Base-by-base conservation (phyloP, 30 jellyfish, hydroid and myxozoan species). In the Hydractinia echinata region DNA sequence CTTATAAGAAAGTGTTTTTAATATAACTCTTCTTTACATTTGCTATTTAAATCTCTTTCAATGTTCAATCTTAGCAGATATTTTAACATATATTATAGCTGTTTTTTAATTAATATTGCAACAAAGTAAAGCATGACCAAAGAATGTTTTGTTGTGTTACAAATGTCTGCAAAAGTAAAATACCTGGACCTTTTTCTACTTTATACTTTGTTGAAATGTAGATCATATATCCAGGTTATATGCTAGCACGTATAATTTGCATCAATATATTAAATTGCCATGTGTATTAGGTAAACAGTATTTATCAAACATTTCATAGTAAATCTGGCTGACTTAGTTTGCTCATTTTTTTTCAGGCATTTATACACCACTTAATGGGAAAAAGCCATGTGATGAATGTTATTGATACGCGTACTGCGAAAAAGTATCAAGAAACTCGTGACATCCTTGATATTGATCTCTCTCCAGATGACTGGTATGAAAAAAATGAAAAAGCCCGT, bases 401-500 rank as follows among this genome's bases (percentile, higher is more conserved):
- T 5, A 88, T 92, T 53, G 96, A 86, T 55, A 96, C 96, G 13
- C 55, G 98, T 50, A 86, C 94, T 56, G 96, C 95, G 30, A 95
- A 95, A 6, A 92, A 87, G 62, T 95, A 92, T 92, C 94, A 80
- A 53, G 92, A 83, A 72, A 61, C 66, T 61, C 83, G 98, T 60
- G 96, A 92, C 67, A 74, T 92, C 20, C 86, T 83, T 83, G 98
- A 92, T 76, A 92, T 92, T 51, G 87, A 88, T 64, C 86, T 92
- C 10, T 88, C 87, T 51, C 95, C 98, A 0, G 98, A 92, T 89
- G 98, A 81, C 84, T 92, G 98, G 98, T 95, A 83, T 10, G 96
- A 83, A 67, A 19, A 88, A 86, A 86, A 81, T 58, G 93, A 89
- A 8, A 81, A 77, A 60, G 98, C 96, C 4, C 82, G 87, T 61